Percentiles rank a stretch among this genome's conserved stretches.
Evolutionary conservation across 2,113 vertebrate genomes (phyloP).

Genomic region (Picathartes gymnocephalus): DNA sequence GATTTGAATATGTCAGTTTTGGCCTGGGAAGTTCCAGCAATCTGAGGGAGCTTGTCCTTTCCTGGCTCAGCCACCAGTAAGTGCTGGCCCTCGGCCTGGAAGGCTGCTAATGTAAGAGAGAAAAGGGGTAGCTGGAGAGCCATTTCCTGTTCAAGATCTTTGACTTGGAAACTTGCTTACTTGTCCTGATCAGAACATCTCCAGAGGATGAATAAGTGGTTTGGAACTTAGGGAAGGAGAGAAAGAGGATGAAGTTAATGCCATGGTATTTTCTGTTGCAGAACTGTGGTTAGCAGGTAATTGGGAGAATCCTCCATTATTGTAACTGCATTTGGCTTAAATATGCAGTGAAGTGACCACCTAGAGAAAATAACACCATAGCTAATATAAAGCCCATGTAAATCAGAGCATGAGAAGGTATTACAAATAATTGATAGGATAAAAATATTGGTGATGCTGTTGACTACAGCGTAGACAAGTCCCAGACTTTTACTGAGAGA

Average conservation of each 20-base stretch:
- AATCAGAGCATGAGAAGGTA: not conserved
- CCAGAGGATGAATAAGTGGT: not conserved
- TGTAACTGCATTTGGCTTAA: not conserved
- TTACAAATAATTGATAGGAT: not conserved
- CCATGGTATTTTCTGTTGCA: not conserved
- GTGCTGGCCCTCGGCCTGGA: not conserved
- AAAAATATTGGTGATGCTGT: not conserved
- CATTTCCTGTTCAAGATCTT: not conserved
- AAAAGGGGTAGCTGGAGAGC: not conserved
- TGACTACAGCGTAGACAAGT: not conserved
- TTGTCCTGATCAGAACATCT: not conserved
- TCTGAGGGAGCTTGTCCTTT: not conserved
- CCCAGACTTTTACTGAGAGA: not conserved
- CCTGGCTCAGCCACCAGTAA: not conserved
- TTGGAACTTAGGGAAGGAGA: not conserved
- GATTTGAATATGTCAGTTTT: constrained; percentile 2
- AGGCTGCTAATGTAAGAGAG: not conserved
- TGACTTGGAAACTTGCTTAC: not conserved
- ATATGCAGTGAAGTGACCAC: not conserved
- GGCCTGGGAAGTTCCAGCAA: not conserved
- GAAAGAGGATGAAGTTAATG: not conserved
- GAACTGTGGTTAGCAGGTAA: not conserved
- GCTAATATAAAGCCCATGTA: not conserved
- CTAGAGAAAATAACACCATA: not conserved
- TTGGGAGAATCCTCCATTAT: not conserved